These are phyloP conservation scores for Zaprionus tsacasi DNA, from an alignment of 1,140 invertebrate genomes.

Conservation along the genomic window DNA sequence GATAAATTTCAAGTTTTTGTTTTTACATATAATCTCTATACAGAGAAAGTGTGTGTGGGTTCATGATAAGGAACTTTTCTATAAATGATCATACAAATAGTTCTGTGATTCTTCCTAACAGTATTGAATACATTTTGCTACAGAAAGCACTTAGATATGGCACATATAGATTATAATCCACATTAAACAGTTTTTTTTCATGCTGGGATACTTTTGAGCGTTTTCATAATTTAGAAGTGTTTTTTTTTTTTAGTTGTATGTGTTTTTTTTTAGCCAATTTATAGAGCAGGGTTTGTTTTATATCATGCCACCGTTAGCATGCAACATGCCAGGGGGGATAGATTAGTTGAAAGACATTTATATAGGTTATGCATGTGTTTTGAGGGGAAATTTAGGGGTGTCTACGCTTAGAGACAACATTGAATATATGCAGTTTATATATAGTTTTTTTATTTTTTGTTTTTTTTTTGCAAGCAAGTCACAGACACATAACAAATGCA, in stretches of 20 bases:
- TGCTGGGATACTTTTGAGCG: conserved; percentile 43
- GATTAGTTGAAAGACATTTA: conserved; percentile 38
- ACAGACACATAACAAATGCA: conserved; percentile 44
- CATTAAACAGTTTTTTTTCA: conserved; percentile 23
- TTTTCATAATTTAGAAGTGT: conserved; percentile 21
- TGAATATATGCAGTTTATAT: conserved; percentile 7
- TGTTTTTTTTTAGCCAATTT: conserved; percentile 59
- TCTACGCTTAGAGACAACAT: conserved; percentile 39
- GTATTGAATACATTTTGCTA: not conserved
- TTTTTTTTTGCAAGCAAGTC: conserved; percentile 40
- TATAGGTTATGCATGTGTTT: conserved; percentile 10
- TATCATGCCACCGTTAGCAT: conserved; percentile 69
- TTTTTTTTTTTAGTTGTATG: conserved; percentile 27
- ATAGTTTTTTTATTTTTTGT: conserved; percentile 11
- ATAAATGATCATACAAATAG: not conserved
- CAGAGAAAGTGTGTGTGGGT: too few species aligned
- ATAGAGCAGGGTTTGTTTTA: not conserved
- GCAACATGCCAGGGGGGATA: conserved; percentile 68
- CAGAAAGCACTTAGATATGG: not conserved
- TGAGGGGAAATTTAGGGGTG: conserved; percentile 9
- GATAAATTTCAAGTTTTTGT: not conserved
- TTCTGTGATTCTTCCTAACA: not conserved
- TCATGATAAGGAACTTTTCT: not conserved
- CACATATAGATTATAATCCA: not conserved
- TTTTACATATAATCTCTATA: too few species aligned